A percentile compares a stretch with the other conserved stretches of the same genome.
Conservation (phyloP, 2,888 invertebrate species). For the Acrocyrtus sp. region DNA sequence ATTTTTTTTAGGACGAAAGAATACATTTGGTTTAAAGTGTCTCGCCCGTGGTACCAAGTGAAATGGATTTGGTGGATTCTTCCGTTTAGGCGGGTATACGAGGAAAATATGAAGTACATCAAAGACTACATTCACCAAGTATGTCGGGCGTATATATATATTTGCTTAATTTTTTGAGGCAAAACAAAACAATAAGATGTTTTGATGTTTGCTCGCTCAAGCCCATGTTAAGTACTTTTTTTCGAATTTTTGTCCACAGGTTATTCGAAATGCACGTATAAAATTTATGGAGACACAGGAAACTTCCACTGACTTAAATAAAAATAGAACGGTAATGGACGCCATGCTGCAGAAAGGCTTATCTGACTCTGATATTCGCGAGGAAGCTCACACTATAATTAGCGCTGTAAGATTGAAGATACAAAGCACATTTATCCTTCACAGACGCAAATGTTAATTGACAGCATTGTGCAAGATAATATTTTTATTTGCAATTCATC, state of each 20-base stretch:
- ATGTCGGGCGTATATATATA: conserved; percentile 1
- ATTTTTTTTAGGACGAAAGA: conserved; percentile 28
- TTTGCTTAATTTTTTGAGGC: too few relatives aligned
- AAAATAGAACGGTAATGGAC: conserved; percentile 29
- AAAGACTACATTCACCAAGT: conserved; percentile 26
- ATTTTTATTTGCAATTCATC: background rate
- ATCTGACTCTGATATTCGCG: conserved; percentile 30
- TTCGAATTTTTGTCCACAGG: background rate
- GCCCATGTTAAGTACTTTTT: too few relatives aligned
- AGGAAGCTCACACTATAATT: conserved; percentile 32
- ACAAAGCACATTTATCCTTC: background rate
- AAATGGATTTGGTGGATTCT: conserved; percentile 31
- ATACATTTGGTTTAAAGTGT: conserved; percentile 10
- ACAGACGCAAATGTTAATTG: background rate
- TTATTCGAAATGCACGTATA: background rate
- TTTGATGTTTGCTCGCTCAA: too few relatives aligned
- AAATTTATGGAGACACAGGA: background rate
- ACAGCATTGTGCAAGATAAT: background rate
- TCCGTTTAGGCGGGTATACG: conserved; percentile 26
- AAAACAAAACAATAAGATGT: too few relatives aligned
- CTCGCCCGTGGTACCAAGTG: conserved; percentile 25
- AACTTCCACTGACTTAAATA: too few relatives aligned
- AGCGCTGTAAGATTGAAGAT: conserved; percentile 31
- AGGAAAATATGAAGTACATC: conserved; percentile 29
- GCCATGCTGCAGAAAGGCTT: conserved; percentile 18